A percentile compares a stretch with the other conserved stretches of the same genome.
phyloP scores from a whole-genome alignment of 1,140 invertebrate species.

The Pteromalus puparum region DNA sequence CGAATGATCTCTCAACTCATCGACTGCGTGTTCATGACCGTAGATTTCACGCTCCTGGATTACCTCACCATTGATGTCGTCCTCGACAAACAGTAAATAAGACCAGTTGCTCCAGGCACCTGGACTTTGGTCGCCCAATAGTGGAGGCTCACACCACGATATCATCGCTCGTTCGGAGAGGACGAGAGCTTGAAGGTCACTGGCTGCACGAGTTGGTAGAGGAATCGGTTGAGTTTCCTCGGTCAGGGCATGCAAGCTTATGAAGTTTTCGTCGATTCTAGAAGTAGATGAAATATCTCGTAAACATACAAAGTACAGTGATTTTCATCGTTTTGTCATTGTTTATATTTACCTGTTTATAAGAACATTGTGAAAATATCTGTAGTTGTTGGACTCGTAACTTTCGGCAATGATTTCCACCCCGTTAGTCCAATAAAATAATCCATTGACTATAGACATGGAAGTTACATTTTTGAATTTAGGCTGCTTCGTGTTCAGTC shows the following conservation, averaged over 20 bases:
- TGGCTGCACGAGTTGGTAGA: slow-evolving; percentile 85
- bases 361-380: slow-evolving; percentile 86
- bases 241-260: slow-evolving; percentile 78
- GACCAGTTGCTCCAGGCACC: slow-evolving; percentile 91
- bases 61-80: slow-evolving; percentile 75
- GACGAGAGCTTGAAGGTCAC: slow-evolving; percentile 85
- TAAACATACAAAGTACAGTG: neutral
- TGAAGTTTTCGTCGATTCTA: slow-evolving; percentile 70
- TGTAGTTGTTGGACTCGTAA: slow-evolving; percentile 79
- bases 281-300: neutral
- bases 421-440: slow-evolving; percentile 91
- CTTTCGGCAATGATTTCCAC: slow-evolving; percentile 84
- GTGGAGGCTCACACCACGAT: slow-evolving; percentile 85
- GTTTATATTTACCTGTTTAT: slow-evolving; percentile 68
- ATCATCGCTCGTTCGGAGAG: slow-evolving; percentile 84
- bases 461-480: slow-evolving; percentile 87
- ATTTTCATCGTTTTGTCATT: neutral
- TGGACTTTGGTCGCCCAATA: slow-evolving; percentile 84
- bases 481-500: slow-evolving; percentile 84
- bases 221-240: slow-evolving; percentile 85
- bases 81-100: slow-evolving; percentile 86
- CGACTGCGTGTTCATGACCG: slow-evolving; percentile 79
- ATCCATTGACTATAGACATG: slow-evolving; percentile 82
- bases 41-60: slow-evolving; percentile 77
- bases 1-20: slow-evolving; percentile 82